Conservation (phyloP, 1,140 invertebrate species). For the Ganaspis sp. region DNA sequence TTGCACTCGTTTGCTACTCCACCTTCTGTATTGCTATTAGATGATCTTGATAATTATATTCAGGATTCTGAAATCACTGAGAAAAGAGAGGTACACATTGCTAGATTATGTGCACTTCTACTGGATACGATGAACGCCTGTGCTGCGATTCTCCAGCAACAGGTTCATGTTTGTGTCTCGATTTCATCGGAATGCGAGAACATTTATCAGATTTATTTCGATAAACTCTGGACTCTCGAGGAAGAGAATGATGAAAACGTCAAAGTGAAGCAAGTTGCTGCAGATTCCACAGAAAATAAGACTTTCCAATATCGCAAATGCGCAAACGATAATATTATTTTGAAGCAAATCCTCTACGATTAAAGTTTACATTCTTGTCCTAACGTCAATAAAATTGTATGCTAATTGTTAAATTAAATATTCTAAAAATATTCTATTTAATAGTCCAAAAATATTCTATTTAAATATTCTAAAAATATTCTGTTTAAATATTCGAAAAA, state of each 20-base stretch:
- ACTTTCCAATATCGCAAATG: constrained; percentile 56
- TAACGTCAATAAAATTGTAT: background rate
- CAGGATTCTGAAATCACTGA: constrained; percentile 39
- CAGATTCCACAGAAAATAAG: constrained; percentile 38
- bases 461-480: too few species aligned
- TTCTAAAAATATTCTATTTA: too few species aligned
- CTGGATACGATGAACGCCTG: constrained; percentile 60
- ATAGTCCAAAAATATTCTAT: too few species aligned
- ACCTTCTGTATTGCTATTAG: constrained; percentile 66
- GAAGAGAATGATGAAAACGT: constrained; percentile 44
- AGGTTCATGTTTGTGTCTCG: constrained; percentile 50
- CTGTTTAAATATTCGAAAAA: too few species aligned
- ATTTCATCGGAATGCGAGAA: constrained; percentile 34
- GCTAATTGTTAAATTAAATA: background rate
- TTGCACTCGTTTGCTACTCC: constrained; percentile 60
- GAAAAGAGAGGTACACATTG: constrained; percentile 52
- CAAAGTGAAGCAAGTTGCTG: constrained; percentile 23
- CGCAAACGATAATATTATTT: constrained; percentile 52
- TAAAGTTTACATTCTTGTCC: background rate
- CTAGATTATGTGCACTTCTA: constrained; percentile 60
- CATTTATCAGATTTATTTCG: constrained; percentile 60
- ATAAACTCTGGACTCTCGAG: constrained; percentile 57
- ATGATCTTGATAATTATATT: constrained; percentile 66
- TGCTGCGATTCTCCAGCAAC: constrained; percentile 33
- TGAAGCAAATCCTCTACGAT: constrained; percentile 52